Evolutionary conservation across 1,140 invertebrate genomes (phyloP).

Genomic region (Leptoteleia sp.): DNA sequence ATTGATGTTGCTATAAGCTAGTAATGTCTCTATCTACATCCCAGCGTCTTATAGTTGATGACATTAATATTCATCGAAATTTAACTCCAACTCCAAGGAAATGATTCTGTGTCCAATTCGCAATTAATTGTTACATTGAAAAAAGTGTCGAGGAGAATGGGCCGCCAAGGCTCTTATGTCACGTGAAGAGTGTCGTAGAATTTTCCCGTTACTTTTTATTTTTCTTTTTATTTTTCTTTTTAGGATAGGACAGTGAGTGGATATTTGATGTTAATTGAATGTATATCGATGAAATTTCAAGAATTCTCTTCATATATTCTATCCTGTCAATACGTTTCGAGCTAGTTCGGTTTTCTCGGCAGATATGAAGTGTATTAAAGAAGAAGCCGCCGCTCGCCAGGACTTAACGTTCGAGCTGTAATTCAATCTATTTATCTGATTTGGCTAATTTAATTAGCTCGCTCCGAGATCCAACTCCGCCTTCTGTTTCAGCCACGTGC

Average conservation of each 20-base stretch:
- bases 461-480: constrained; percentile 55
- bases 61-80: constrained; percentile 33
- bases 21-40: constrained; percentile 51
- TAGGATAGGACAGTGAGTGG: too few species aligned
- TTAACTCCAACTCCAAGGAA: constrained; percentile 2
- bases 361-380: constrained; percentile 49
- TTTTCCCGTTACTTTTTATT: too few species aligned
- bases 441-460: constrained; percentile 69
- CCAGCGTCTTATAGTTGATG: constrained; percentile 24
- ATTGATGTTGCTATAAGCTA: constrained; percentile 56
- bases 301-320: constrained; percentile 9
- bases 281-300: neutral
- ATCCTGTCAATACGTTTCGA: neutral
- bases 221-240: too few species aligned
- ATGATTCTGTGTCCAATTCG: neutral
- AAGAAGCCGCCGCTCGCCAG: constrained; percentile 51
- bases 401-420: constrained; percentile 61
- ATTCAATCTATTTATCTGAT: constrained; percentile 67
- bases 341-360: constrained; percentile 25
- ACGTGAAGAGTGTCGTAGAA: too few species aligned
- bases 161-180: too few species aligned
- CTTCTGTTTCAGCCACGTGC: constrained; percentile 59
- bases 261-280: constrained; percentile 13
- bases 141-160: too few species aligned
- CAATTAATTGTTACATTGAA: too few species aligned